phyloP scores from a whole-genome alignment of 2,888 invertebrate species.

The Drosophila kanekoi region DNA sequence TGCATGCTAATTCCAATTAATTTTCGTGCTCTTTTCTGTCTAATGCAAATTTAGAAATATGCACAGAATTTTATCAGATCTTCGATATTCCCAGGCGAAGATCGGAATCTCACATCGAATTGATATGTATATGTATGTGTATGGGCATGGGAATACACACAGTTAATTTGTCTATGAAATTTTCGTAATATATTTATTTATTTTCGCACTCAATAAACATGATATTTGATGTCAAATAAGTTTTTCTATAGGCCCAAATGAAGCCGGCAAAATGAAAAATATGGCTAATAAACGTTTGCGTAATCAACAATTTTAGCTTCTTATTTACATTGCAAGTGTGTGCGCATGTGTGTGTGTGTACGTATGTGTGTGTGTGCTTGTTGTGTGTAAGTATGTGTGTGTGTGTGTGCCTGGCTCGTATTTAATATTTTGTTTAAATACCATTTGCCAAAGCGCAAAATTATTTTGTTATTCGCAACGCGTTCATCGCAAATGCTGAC shows the following conservation, averaged over 20 bases:
- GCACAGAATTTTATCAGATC: slow-evolving; percentile 8
- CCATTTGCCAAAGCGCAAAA: slow-evolving; percentile 69
- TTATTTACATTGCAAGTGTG: slow-evolving; percentile 59
- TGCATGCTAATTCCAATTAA: slow-evolving; percentile 36
- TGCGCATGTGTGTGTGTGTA: slow-evolving; percentile 13
- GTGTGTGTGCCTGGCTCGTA: slow-evolving; percentile 42
- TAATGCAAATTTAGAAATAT: slow-evolving; percentile 12
- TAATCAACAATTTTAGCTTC: slow-evolving; percentile 71
- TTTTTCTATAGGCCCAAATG: slow-evolving; percentile 36
- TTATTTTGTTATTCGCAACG: slow-evolving; percentile 66
- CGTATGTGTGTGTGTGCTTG: slow-evolving; percentile 8
- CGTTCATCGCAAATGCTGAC: slow-evolving; percentile 55
- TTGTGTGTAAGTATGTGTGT: no score
- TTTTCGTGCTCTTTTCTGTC: neutral
- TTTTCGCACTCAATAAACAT: slow-evolving; percentile 19
- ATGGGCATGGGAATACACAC: slow-evolving; percentile 34
- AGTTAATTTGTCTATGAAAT: slow-evolving; percentile 4
- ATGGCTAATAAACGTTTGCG: slow-evolving; percentile 64
- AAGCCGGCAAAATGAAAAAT: slow-evolving; percentile 43
- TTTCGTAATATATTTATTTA: slow-evolving; percentile 9
- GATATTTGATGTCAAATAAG: slow-evolving; percentile 16
- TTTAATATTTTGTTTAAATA: slow-evolving; percentile 69
- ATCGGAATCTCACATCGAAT: slow-evolving; percentile 20
- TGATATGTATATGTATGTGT: slow-evolving; percentile 19
- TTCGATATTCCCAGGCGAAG: slow-evolving; percentile 24